Percentiles rank a stretch among this genome's conserved stretches.
Evolutionary conservation across 2,797 vertebrate genomes (phyloP).

Genomic region (Rhinatrema bivittatum): DNA sequence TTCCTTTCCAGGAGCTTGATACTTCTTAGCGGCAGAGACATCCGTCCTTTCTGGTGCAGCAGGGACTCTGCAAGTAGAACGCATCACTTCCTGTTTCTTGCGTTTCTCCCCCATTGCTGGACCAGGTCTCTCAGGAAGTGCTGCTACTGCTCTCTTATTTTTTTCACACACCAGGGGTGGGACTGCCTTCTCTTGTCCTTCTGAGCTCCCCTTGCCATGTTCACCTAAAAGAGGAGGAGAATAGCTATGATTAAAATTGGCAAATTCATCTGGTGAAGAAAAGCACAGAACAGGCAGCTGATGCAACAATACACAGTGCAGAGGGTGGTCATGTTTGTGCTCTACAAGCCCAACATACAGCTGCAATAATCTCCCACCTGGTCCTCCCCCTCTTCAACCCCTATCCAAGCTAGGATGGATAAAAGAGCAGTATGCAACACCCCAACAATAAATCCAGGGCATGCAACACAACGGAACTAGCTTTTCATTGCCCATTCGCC

Average conservation of each 20-base stretch:
- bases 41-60: slow-evolving; percentile 31
- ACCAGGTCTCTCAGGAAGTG: not conserved
- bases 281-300: not conserved
- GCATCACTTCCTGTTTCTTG: not conserved
- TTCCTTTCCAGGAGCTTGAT: not conserved
- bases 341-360: too few species aligned
- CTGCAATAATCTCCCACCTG: too few species aligned
- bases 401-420: too few species aligned
- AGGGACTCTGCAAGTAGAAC: not conserved
- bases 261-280: not conserved
- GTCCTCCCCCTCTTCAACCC: too few species aligned
- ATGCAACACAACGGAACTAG: too few species aligned
- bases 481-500: too few species aligned
- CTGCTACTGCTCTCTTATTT: slow-evolving; percentile 23
- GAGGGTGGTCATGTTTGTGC: too few species aligned
- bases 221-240: slow-evolving; percentile 25
- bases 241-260: not conserved
- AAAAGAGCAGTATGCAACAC: too few species aligned
- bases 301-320: not conserved
- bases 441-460: too few species aligned
- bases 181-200: not conserved
- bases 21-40: not conserved
- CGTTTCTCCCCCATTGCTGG: slow-evolving; percentile 3
- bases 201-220: not conserved
- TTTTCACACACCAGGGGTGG: slow-evolving; percentile 17